Base-by-base conservation (phyloP, 2,888 invertebrate species). In the Machimus rusticus region DNA sequence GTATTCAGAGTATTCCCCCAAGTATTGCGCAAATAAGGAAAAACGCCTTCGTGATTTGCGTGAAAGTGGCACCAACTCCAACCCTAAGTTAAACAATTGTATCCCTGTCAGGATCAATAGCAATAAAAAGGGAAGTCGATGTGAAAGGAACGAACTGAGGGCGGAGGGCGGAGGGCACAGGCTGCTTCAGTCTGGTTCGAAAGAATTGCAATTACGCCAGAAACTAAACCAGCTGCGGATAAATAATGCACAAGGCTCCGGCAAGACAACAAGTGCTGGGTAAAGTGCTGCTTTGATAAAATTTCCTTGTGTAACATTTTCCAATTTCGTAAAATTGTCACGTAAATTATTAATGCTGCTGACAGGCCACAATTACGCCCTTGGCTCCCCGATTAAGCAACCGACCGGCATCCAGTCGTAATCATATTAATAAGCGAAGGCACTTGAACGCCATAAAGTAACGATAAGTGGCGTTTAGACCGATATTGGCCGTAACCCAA, bases 401-500 rank as follows among this genome's bases (percentile, higher is more conserved):
- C 76, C 76, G 34, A n/a, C 31, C 76, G 37, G 78, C 9, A 43
- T 39, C 43, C 43, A 23, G 37, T 78, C 12, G 78, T 78, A 81
- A 55, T 51, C 81, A 55, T 81, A 81, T 55, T 81, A 23, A 55
- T 81, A 81, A 81, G 46, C 81, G 81, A 55, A 81, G 81, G 81
- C 55, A 81, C 55, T 81, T 81, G 81, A 55, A 81, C 16, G 55
- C 55, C 46, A 81, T 81, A 81, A 81, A 81, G 81, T 81, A 81
- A 81, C 81, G 55, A 81, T 81, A 81, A 81, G 81, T 81, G 55
- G 81, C 81, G 55, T 81, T 81, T 81, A 81, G 81, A 55, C 81
- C 55, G 55, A 55, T 81, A 81, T 81, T 81, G 81, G 55, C 81
- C 81, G 19, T 81, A 81, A 81, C 55, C 51, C 55, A 81, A 81